Evolutionary conservation across 2,888 invertebrate species (phyloP), one percentile per base, ranked within the genome.

Genomic region (Acrocyrtus sp.): DNA sequence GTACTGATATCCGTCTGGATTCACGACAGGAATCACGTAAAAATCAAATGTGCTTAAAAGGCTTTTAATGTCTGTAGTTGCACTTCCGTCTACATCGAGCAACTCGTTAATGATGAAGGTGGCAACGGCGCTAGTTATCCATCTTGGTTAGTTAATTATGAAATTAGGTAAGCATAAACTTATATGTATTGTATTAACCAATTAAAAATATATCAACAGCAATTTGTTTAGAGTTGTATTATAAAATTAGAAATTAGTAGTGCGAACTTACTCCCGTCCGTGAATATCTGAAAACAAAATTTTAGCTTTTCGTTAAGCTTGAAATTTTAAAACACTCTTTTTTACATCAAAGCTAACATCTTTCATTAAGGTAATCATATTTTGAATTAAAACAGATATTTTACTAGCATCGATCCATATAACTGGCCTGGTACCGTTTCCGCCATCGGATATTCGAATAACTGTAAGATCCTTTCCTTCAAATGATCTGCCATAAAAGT

Each of bases 131-230:
- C 90, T 89, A 0, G 90, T 87, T 22, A 91, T 90, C 92, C 92
- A 92, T 84, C 72, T 54, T n/a, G n/a, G n/a, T n/a, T n/a, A n/a
- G n/a, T n/a, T n/a, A n/a, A n/a, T n/a, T n/a, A n/a, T n/a, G n/a
- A n/a, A n/a, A n/a, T n/a, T n/a, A n/a, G n/a, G n/a, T n/a, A n/a
- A n/a, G n/a, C n/a, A n/a, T n/a, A 22, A 12, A 12, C 22, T 24
- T 91, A 92, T n/a, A 92, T 91, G 84, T 92, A 92, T 26, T 91
- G 91, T 82, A 92, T 92, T 41, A 88, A 84, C n/a, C n/a, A n/a
- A n/a, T n/a, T n/a, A n/a, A n/a, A n/a, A n/a, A n/a, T n/a, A n/a
- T n/a, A n/a, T n/a, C n/a, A n/a, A n/a, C n/a, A n/a, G n/a, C n/a
- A n/a, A n/a, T n/a, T n/a, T n/a, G n/a, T n/a, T n/a, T n/a, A n/a